Base-by-base conservation (phyloP, 2,113 vertebrate genomes). In the Scartelaos histophorus region DNA sequence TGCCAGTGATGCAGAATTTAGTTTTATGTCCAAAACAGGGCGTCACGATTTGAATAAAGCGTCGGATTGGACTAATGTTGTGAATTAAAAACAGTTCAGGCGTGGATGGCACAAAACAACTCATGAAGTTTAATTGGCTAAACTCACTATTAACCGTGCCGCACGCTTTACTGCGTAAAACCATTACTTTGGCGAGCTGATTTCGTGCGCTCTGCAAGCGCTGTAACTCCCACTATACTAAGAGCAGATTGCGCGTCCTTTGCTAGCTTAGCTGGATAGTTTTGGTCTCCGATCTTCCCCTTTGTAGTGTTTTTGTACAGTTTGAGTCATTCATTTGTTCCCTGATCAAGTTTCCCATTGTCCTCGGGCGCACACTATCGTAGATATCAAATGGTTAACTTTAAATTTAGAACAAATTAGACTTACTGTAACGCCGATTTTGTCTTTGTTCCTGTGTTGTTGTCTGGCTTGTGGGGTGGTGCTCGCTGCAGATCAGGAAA, bases 11-110 rank as follows among this genome's bases (percentile, higher is more conserved):
- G 34, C 34, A 43, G 1, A 19, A 2, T 62, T 34, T 15, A 61
- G 25, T 53, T 22, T 65, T 16, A 17, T 62, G 51, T 24, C 13
- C 49, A 21, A 7, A 0, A 5, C 16, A 15, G 38, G 51, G 70
- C 34, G 64, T 34, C 47, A 25, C 43, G 66, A 85, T 82, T 80
- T 75, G 74, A 81, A 84, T 79, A 81, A 64, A 72, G 54, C 19
- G 65, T 65, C 22, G 66, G 69, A 54, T 66, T 66, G 57, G 66
- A 74, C 47, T 1, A 43, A n/a, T 53, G 75, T 13, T 58, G 74
- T 76, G 53, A 38, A 58, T 71, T 65, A 43, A 69, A 70, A 70
- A 68, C 66, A 78, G 25, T n/a, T 3, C 11, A 17, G 29, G 61
- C 11, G 56, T 60, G 57, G 24, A 61, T 61, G 34, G 29, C n/a